Conservation (phyloP, 1,140 invertebrate species). For the Frieseomelitta varia region DNA sequence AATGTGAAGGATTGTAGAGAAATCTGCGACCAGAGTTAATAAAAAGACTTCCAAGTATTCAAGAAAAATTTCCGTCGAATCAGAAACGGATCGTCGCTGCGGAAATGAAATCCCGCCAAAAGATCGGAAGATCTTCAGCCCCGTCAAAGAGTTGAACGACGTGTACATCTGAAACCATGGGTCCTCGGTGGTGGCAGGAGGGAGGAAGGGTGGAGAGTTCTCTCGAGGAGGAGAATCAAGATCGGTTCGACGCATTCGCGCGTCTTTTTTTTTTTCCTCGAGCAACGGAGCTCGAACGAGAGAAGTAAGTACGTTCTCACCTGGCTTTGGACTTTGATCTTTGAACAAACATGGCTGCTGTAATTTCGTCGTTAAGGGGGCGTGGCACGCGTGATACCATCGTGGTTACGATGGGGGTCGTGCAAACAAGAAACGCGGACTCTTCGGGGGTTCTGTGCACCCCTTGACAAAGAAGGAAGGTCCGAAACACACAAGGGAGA, state of each 20-base stretch:
- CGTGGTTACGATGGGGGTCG: constrained; percentile 56
- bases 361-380: constrained; percentile 71
- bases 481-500: constrained; percentile 31
- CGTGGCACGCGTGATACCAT: constrained; percentile 73
- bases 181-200: not conserved
- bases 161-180: not conserved
- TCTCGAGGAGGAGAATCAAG: not conserved
- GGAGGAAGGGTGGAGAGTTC: not conserved
- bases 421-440: constrained; percentile 50
- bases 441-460: constrained; percentile 53
- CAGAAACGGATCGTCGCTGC: not conserved
- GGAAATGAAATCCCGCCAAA: not conserved
- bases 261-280: constrained; percentile 24
- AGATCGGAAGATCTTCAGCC: not conserved
- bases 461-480: constrained; percentile 40
- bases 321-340: constrained; percentile 68
- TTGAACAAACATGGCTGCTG: constrained; percentile 72
- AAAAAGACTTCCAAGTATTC: no score
- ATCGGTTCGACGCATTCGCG: constrained; percentile 16
- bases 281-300: constrained; percentile 1
- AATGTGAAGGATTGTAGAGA: not conserved
- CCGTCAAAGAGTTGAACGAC: not conserved
- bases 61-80: not conserved
- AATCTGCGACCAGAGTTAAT: not conserved
- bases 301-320: constrained; percentile 55